Evolutionary conservation across 2,888 invertebrate genomes (phyloP).

Genomic region (Cerastis leucographa): DNA sequence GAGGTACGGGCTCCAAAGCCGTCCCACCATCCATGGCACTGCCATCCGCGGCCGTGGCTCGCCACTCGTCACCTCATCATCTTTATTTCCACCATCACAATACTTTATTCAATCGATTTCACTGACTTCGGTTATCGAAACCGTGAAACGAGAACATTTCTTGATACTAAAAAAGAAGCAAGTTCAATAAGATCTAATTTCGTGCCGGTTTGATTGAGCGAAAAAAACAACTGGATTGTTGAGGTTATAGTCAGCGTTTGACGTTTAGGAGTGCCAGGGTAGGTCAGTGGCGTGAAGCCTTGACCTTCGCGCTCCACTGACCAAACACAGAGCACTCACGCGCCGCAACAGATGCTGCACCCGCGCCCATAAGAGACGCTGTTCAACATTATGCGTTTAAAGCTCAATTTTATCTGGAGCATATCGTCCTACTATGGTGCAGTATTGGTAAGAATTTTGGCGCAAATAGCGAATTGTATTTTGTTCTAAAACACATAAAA

Average conservation of each 20-base stretch:
- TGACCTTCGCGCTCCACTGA: conserved; percentile 87
- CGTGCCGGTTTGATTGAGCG: conserved; percentile 21
- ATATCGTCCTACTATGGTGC: conserved; percentile 37
- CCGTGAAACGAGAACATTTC: conserved; percentile 77
- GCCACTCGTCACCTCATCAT: conserved; percentile 69
- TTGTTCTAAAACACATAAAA: conserved; percentile 10
- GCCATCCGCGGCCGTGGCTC: conserved; percentile 64
- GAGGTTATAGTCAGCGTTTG: conserved; percentile 61
- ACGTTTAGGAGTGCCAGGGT: conserved; percentile 65
- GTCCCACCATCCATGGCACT: conserved; percentile 75
- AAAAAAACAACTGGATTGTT: conserved; percentile 68
- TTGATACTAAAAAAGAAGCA: conserved; percentile 54
- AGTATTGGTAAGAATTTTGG: conserved; percentile 19
- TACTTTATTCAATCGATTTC: conserved; percentile 76
- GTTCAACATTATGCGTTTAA: conserved; percentile 66
- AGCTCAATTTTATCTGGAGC: conserved; percentile 51
- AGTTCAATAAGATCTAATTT: conserved; percentile 27
- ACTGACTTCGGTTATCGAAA: conserved; percentile 82
- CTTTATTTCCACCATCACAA: conserved; percentile 62
- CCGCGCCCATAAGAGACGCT: conserved; percentile 77
- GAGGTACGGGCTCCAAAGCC: conserved; percentile 81
- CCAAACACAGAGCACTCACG: conserved; percentile 83
- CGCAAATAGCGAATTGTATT: conserved; percentile 5
- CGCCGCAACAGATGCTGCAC: conserved; percentile 83
- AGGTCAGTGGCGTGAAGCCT: conserved; percentile 83